Evolutionary conservation across 2,113 vertebrate species (phyloP).

Genomic region (Chroicocephalus ridibundus): DNA sequence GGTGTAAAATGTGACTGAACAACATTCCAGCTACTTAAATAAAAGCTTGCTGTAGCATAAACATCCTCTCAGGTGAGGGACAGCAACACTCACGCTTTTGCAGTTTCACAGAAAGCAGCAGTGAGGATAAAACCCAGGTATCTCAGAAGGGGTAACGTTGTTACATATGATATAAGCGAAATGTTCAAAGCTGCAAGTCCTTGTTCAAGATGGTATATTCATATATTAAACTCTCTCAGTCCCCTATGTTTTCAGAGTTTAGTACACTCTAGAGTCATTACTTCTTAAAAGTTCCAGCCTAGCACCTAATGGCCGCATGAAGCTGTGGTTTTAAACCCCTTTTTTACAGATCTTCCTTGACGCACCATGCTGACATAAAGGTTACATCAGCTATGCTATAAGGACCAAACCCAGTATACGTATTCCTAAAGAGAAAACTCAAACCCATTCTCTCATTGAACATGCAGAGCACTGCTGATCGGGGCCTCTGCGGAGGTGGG

Average conservation of each 20-base stretch:
- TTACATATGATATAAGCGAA: accelerated
- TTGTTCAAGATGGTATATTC: neutral
- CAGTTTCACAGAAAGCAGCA: neutral
- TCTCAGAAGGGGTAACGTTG: neutral
- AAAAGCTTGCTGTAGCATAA: neutral
- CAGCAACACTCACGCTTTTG: accelerated
- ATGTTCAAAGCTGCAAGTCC: neutral
- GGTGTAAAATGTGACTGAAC: neutral
- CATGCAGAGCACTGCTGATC: accelerated
- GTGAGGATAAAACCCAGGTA: accelerated
- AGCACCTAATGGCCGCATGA: neutral
- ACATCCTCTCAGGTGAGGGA: neutral
- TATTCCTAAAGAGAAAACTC: neutral
- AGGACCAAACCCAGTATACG: neutral
- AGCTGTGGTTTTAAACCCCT: neutral
- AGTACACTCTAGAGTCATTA: neutral
- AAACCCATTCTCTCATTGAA: neutral
- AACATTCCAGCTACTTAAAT: neutral
- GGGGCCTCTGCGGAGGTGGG: neutral
- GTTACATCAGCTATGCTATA: neutral
- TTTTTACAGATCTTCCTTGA: neutral
- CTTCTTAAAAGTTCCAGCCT: neutral
- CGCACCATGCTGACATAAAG: neutral
- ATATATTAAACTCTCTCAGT: neutral
- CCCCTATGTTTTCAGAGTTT: neutral